phyloP scores from a whole-genome alignment of 2,113 vertebrate species.

The Dromiciops gliroides region DNA sequence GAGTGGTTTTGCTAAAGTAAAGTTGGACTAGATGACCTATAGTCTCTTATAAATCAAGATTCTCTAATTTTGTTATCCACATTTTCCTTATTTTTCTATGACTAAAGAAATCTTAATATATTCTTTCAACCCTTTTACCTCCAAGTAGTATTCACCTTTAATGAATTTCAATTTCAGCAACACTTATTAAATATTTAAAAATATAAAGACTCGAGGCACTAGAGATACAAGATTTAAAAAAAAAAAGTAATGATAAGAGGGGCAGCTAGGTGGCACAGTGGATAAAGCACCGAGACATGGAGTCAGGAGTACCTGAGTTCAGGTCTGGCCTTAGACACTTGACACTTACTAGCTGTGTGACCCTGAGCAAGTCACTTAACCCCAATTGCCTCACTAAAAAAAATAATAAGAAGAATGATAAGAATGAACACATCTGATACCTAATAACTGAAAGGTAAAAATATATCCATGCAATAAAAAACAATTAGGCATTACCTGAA shows the following conservation, averaged over 20 bases:
- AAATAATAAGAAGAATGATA: background rate
- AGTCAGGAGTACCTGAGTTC: too few relatives aligned
- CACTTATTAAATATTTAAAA: background rate
- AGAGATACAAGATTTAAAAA: background rate
- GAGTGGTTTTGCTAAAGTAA: background rate
- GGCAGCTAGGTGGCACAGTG: too few relatives aligned
- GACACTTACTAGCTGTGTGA: too few relatives aligned
- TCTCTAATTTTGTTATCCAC: background rate
- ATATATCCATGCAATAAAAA: background rate
- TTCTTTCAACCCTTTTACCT: background rate
- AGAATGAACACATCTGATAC: background rate
- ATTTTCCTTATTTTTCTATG: background rate
- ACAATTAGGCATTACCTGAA: background rate
- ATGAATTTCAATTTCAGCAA: background rate
- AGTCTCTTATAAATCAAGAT: background rate
- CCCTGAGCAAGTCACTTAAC: too few relatives aligned
- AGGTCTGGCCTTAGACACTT: too few relatives aligned
- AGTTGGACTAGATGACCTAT: background rate
- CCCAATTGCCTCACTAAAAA: too few relatives aligned
- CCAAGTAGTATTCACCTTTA: background rate
- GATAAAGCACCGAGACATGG: too few relatives aligned
- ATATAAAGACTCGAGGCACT: background rate
- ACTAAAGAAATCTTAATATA: background rate
- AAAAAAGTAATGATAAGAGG: too few relatives aligned
- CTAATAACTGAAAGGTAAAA: background rate